Evolutionary conservation across 2,797 vertebrate genomes (phyloP).

Genomic region (Cyprinella venusta): DNA sequence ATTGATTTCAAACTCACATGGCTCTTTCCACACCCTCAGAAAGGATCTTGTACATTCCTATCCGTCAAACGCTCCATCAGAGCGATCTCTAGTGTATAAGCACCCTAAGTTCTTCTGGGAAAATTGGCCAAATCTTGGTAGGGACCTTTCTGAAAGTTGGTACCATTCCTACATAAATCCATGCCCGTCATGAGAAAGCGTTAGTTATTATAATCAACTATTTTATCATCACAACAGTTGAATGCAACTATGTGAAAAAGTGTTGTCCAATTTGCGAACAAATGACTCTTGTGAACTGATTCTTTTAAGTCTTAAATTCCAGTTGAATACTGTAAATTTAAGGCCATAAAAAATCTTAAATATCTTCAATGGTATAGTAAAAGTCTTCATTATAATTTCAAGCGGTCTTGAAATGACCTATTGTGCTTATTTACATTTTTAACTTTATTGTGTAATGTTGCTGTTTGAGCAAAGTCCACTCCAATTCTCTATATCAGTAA

Average conservation of each 20-base stretch:
- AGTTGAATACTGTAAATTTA: neutral
- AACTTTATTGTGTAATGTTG: too few relatives aligned
- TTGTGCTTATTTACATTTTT: too few relatives aligned
- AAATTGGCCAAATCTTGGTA: conserved; percentile 24
- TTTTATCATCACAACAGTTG: neutral
- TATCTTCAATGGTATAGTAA: neutral
- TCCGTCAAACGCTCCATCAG: conserved; percentile 37
- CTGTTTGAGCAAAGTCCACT: too few relatives aligned
- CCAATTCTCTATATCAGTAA: too few relatives aligned
- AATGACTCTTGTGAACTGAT: neutral
- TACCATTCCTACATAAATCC: neutral
- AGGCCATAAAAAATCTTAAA: neutral
- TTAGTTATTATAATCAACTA: neutral
- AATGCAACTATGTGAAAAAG: neutral
- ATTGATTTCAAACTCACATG: conserved; percentile 30
- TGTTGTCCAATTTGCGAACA: neutral
- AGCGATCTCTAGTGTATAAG: conserved; percentile 33
- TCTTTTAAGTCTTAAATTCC: neutral
- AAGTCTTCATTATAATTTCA: neutral
- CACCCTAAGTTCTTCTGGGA: conserved; percentile 29
- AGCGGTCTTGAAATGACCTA: too few relatives aligned
- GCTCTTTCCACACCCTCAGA: conserved; percentile 31
- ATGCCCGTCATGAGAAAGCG: neutral
- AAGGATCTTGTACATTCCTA: conserved; percentile 31
- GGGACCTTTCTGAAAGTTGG: conserved; percentile 34